phyloP scores from a whole-genome alignment of 2,113 vertebrate species.

The Lasiurus cinereus region DNA sequence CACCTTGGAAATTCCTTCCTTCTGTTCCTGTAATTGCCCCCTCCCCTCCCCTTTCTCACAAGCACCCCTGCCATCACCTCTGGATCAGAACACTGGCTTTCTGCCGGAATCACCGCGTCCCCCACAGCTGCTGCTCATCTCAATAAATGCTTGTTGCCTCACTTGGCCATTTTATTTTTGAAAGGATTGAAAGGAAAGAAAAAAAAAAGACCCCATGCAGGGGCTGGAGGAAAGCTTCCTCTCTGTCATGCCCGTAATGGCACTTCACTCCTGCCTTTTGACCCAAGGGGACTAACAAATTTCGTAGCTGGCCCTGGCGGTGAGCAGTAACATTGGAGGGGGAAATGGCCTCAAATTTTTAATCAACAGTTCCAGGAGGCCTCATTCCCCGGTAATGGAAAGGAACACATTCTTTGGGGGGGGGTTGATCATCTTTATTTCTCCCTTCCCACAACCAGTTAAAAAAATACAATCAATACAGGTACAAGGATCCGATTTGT shows the following conservation, averaged over 20 bases:
- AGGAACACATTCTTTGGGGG: neutral
- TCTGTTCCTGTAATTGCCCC: neutral
- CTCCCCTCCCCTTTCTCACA: neutral
- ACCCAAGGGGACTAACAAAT: neutral
- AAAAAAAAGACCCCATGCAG: no score
- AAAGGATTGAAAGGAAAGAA: neutral
- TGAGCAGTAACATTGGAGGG: neutral
- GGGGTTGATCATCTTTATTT: slow-evolving; percentile 67
- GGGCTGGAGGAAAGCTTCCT: neutral
- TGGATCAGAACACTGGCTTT: neutral
- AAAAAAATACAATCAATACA: slow-evolving; percentile 42
- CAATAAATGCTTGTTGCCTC: neutral
- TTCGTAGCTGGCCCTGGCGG: rapidly evolving
- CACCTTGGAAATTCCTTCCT: neutral
- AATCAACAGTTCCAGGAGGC: neutral
- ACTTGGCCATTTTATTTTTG: neutral
- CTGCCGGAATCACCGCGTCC: neutral
- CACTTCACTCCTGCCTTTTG: neutral
- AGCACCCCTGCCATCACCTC: neutral
- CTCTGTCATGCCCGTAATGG: neutral
- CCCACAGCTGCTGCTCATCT: no score
- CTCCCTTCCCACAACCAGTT: slow-evolving; percentile 64
- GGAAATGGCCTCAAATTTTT: neutral
- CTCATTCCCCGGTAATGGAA: neutral
- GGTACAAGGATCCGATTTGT: slow-evolving; percentile 50